These are phyloP conservation scores for Osmerus eperlanus DNA, from an alignment of 2,113 vertebrate species.

Conservation along the genomic window DNA sequence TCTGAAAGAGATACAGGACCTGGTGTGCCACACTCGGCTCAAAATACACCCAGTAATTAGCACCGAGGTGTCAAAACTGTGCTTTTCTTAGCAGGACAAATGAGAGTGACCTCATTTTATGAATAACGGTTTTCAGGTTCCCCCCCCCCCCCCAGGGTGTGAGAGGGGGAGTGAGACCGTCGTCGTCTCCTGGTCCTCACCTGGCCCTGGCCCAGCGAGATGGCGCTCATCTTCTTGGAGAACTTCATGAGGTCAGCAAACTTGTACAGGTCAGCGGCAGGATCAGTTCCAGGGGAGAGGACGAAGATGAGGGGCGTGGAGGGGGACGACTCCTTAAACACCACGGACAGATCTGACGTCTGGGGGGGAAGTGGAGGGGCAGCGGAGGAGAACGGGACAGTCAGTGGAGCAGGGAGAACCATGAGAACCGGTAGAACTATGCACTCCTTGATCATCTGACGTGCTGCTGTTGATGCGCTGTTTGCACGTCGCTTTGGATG, in stretches of 20 bases:
- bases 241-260: constrained; percentile 91
- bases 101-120: constrained; percentile 23
- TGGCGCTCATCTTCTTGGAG: constrained; percentile 82
- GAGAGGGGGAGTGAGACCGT: constrained; percentile 15
- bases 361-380: constrained; percentile 47
- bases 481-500: no score
- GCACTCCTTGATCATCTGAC: no score
- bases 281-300: constrained; percentile 86
- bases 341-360: constrained; percentile 78
- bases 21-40: constrained; percentile 15
- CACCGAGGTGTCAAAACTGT: constrained; percentile 14
- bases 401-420: background rate
- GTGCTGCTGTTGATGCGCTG: no score
- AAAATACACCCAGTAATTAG: constrained; percentile 49
- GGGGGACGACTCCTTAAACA: constrained; percentile 81
- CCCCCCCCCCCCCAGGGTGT: constrained; percentile 12
- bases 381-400: background rate
- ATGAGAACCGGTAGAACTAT: no score
- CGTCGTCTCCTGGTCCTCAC: constrained; percentile 54
- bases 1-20: constrained; percentile 4
- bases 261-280: constrained; percentile 84
- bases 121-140: constrained; percentile 4
- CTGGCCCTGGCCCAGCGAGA: constrained; percentile 91
- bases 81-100: constrained; percentile 33
- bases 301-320: constrained; percentile 83